These are phyloP conservation scores for Mesoligia furuncula DNA, from an alignment of 2,888 invertebrate genomes.

Conservation along the genomic window DNA sequence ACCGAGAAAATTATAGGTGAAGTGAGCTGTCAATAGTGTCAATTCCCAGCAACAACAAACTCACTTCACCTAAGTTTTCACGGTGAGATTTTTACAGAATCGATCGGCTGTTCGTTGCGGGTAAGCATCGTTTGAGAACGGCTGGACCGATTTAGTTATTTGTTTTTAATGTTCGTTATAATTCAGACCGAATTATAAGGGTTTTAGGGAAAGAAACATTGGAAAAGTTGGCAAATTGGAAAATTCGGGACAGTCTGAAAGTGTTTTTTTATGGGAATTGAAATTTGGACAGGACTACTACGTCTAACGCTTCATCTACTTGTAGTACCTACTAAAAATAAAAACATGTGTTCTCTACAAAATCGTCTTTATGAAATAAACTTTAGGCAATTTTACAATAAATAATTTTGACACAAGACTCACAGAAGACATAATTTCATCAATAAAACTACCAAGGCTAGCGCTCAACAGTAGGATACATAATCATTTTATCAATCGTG, in stretches of 20 bases:
- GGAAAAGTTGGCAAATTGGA: neutral
- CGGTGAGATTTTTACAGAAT: too few relatives aligned
- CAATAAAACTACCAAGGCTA: conserved; percentile 1
- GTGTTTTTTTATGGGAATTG: neutral
- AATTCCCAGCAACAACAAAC: too few relatives aligned
- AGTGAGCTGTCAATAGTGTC: too few relatives aligned
- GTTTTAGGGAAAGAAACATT: neutral
- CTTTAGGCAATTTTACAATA: neutral
- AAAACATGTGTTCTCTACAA: neutral
- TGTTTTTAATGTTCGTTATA: neutral
- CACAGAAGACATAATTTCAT: neutral
- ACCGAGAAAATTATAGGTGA: too few relatives aligned
- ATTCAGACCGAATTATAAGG: neutral
- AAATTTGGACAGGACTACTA: too few relatives aligned
- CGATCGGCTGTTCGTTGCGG: too few relatives aligned
- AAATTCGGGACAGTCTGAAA: neutral
- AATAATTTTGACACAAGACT: neutral
- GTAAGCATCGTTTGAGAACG: too few relatives aligned
- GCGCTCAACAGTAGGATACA: neutral
- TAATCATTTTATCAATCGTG: conserved; percentile 3
- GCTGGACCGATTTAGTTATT: neutral
- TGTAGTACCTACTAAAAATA: too few relatives aligned
- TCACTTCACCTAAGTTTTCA: too few relatives aligned
- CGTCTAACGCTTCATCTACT: neutral
- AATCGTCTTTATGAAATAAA: conserved; percentile 1